Conservation (phyloP, 2,797 vertebrate species). For the Epinephelus coioides region DNA sequence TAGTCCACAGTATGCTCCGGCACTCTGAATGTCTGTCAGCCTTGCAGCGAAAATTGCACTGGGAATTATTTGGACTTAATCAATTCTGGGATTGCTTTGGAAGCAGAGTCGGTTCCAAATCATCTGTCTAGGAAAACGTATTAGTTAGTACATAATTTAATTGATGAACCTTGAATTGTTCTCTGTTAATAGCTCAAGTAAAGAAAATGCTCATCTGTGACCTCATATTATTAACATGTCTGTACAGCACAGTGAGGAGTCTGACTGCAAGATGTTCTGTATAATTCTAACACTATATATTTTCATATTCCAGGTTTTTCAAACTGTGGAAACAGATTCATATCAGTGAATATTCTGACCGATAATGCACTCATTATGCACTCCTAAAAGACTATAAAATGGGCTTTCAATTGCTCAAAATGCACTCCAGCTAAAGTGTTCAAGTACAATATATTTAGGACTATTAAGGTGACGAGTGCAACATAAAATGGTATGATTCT, state of each 20-base stretch:
- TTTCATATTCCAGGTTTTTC: not conserved
- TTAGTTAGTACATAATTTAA: constrained; percentile 29
- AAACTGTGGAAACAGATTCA: not conserved
- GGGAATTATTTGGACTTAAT: constrained; percentile 53
- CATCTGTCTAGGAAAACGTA: constrained; percentile 26
- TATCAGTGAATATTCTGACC: not conserved
- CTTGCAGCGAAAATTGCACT: not conserved
- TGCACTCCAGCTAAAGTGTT: constrained; percentile 39
- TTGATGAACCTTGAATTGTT: constrained; percentile 15
- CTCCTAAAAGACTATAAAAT: not conserved
- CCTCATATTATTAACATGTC: not conserved
- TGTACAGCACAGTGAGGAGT: not conserved
- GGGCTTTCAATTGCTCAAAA: constrained; percentile 5
- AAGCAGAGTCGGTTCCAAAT: constrained; percentile 28
- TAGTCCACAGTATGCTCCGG: constrained; percentile 19
- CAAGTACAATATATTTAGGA: constrained; percentile 14
- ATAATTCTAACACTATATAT: not conserved
- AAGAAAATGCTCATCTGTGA: constrained; percentile 4
- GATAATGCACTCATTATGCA: constrained; percentile 21
- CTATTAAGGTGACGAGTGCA: constrained; percentile 18
- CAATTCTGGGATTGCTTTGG: constrained; percentile 38
- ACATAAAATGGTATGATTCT: constrained; percentile 32
- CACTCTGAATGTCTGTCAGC: constrained; percentile 27
- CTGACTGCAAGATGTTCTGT: not conserved
- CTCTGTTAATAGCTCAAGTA: constrained; percentile 9